A percentile compares a stretch with the other conserved stretches of the same genome.
Evolutionary conservation across 2,113 vertebrate species (phyloP).

Genomic region (Baryphthengus martii): DNA sequence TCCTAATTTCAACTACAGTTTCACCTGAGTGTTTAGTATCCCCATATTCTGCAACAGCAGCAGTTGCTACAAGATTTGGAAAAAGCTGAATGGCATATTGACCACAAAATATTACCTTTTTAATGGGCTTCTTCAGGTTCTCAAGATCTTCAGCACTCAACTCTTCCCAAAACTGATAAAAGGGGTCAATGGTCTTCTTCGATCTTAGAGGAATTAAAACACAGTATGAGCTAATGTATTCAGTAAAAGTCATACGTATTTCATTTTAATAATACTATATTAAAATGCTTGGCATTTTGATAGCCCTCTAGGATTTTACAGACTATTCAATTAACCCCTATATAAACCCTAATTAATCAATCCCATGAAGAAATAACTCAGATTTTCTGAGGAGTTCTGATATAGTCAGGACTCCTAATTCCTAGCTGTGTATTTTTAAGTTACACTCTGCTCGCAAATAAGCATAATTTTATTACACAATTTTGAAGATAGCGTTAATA

Average conservation of each 20-base stretch:
- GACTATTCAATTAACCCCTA: neutral
- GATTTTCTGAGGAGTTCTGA: neutral
- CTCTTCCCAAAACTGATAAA: slow-evolving; percentile 94
- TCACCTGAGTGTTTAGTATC: neutral
- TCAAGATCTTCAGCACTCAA: slow-evolving; percentile 75
- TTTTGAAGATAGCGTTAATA: neutral
- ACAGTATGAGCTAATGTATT: neutral
- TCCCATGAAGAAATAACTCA: neutral
- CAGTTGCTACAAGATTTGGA: neutral
- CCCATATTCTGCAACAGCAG: neutral
- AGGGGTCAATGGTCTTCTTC: slow-evolving; percentile 81
- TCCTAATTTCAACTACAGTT: neutral
- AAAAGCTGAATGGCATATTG: neutral
- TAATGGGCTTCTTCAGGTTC: slow-evolving; percentile 60
- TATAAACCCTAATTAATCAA: neutral
- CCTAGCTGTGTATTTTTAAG: neutral
- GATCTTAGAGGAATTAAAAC: slow-evolving; percentile 76
- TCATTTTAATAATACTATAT: neutral
- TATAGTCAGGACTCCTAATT: neutral
- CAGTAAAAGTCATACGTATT: neutral
- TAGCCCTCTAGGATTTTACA: neutral
- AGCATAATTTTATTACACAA: neutral
- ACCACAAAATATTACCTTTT: slow-evolving; percentile 70
- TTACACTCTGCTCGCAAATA: neutral
- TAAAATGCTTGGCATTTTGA: neutral